These are phyloP conservation scores for Myopa tessellatipennis DNA, from an alignment of 2,888 invertebrate species.

Conservation along the genomic window DNA sequence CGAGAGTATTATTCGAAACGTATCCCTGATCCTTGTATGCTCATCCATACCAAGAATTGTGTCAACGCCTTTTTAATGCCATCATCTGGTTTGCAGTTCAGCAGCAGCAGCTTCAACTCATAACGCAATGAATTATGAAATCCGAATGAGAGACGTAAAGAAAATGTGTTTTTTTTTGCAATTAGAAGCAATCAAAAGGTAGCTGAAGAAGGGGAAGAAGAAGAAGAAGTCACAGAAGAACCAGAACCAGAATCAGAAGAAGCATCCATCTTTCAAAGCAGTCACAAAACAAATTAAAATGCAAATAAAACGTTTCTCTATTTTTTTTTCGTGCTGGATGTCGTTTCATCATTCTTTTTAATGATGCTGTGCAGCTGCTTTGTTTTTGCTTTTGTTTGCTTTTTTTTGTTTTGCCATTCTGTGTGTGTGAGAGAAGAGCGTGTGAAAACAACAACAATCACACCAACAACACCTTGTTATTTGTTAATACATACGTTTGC, in stretches of 20 bases:
- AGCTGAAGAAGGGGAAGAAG: neutral
- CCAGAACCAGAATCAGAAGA: neutral
- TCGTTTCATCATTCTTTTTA: conserved; percentile 17
- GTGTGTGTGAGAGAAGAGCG: conserved; percentile 3
- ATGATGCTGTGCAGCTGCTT: conserved; percentile 25
- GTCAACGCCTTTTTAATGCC: conserved; percentile 22
- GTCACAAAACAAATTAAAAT: conserved; percentile 31
- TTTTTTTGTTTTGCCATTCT: neutral
- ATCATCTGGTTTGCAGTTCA: neutral
- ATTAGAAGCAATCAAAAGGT: neutral
- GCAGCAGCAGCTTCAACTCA: neutral
- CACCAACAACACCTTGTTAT: neutral
- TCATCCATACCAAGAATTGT: conserved; percentile 14
- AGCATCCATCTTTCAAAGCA: neutral
- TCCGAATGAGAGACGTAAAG: neutral
- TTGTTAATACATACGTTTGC: neutral
- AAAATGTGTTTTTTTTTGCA: conserved; percentile 2
- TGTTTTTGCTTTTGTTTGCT: neutral
- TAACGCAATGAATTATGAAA: neutral
- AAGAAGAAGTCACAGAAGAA: neutral
- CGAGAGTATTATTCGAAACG: neutral
- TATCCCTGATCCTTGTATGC: neutral
- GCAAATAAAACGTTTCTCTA: conserved; percentile 30
- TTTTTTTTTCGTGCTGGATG: neutral
- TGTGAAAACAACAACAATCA: conserved; percentile 8